These are phyloP conservation scores for Plecturocebus donacophilus DNA, from an alignment of 2,113 vertebrate species.

Conservation along the genomic window DNA sequence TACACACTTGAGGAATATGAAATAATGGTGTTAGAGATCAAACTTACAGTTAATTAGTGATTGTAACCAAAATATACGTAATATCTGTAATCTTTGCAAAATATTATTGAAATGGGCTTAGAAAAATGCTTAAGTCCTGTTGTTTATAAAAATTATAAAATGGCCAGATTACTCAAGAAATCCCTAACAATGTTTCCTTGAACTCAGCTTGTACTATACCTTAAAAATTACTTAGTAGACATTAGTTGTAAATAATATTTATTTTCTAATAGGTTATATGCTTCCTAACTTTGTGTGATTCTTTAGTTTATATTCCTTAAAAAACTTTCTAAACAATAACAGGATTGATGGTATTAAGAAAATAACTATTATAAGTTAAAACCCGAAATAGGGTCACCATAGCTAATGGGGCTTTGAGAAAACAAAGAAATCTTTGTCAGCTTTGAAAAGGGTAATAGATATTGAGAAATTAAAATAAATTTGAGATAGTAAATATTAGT, in stretches of 20 bases:
- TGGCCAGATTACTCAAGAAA: not conserved
- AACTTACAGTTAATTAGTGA: not conserved
- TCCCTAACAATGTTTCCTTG: not conserved
- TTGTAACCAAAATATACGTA: not conserved
- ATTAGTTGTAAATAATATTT: not conserved
- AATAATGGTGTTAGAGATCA: not conserved
- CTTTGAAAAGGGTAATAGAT: not conserved
- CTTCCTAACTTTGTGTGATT: not conserved
- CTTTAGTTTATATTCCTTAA: not conserved
- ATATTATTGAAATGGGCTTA: not conserved
- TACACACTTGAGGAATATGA: not conserved
- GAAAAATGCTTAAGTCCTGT: not conserved
- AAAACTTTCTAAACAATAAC: constrained; percentile 30
- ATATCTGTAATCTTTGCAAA: not conserved
- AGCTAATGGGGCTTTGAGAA: not conserved
- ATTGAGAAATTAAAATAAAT: not conserved
- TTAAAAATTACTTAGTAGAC: not conserved
- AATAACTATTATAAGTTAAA: not conserved
- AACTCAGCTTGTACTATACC: not conserved
- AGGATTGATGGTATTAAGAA: not conserved
- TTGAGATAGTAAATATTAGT: not conserved
- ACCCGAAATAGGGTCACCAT: not conserved
- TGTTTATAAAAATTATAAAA: constrained; percentile 8
- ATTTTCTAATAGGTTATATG: not conserved
- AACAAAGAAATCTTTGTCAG: not conserved